Conservation (phyloP, 2,113 vertebrate genomes). For the Pelecanus crispus region DNA sequence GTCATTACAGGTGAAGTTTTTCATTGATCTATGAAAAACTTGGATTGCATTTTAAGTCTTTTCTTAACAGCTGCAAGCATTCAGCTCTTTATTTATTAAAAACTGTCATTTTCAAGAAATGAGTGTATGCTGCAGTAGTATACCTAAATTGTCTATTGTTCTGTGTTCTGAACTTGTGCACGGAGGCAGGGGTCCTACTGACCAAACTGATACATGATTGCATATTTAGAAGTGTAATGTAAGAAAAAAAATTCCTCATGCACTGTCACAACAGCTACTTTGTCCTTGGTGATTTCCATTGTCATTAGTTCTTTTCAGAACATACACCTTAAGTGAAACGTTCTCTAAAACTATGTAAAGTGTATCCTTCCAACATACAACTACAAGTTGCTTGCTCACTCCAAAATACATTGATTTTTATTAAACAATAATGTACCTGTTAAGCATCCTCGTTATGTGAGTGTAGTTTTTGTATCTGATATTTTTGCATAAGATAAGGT, state of each 20-base stretch:
- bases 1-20: neutral
- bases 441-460: neutral
- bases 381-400: neutral
- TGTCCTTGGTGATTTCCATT: neutral
- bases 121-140: neutral
- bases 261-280: neutral
- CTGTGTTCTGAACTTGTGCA: neutral
- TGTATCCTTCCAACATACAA: rapidly evolving
- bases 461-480: neutral
- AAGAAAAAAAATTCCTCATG: neutral
- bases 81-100: neutral
- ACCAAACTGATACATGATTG: neutral
- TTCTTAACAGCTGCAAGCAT: neutral
- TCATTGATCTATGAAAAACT: neutral
- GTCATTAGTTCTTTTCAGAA: neutral
- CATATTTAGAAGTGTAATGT: neutral
- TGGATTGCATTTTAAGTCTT: neutral
- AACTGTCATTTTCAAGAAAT: neutral
- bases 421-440: neutral
- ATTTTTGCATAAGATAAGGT: neutral
- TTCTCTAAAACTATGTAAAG: neutral
- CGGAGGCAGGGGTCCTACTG: neutral
- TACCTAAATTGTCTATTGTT: neutral
- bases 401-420: neutral
- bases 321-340: neutral